Percentiles rank a stretch among this genome's conserved stretches.
phyloP scores from a whole-genome alignment of 2,888 invertebrate species.

The Panorpa germanica region DNA sequence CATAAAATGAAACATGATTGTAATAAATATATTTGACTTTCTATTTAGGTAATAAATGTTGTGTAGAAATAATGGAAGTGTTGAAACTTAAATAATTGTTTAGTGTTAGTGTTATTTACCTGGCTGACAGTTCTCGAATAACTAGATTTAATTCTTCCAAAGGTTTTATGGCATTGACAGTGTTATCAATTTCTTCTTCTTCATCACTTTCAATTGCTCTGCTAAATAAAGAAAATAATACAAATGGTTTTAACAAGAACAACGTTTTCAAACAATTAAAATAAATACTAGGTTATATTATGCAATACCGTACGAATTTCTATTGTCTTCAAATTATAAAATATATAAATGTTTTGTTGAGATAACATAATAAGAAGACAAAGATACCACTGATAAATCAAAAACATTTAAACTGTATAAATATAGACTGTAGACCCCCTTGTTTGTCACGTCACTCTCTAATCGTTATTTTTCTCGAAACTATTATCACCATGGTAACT shows the following conservation, averaged over 20 bases:
- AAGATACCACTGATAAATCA: too few relatives aligned
- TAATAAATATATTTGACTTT: background rate
- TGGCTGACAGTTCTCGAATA: slow-evolving; percentile 49
- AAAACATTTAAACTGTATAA: too few relatives aligned
- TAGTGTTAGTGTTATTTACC: slow-evolving; percentile 11
- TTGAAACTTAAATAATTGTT: slow-evolving; percentile 2
- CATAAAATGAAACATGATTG: background rate
- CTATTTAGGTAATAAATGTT: background rate
- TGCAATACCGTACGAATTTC: too few relatives aligned
- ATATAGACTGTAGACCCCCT: too few relatives aligned
- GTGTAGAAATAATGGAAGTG: slow-evolving; percentile 1
- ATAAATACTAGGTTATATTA: too few relatives aligned
- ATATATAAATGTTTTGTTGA: too few relatives aligned
- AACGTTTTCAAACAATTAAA: too few relatives aligned
- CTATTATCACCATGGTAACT: too few relatives aligned
- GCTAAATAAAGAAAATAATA: slow-evolving; percentile 18
- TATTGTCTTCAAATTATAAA: too few relatives aligned
- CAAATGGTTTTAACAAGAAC: background rate
- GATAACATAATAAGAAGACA: too few relatives aligned
- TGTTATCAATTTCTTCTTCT: slow-evolving; percentile 48
- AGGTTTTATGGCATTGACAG: slow-evolving; percentile 26
- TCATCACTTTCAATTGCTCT: slow-evolving; percentile 56
- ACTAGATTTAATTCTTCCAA: slow-evolving; percentile 36
- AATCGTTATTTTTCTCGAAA: too few relatives aligned
- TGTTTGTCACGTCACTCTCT: too few relatives aligned